Evolutionary conservation across 1,140 invertebrate genomes (phyloP).

Genomic region (Ceratina calcarata): DNA sequence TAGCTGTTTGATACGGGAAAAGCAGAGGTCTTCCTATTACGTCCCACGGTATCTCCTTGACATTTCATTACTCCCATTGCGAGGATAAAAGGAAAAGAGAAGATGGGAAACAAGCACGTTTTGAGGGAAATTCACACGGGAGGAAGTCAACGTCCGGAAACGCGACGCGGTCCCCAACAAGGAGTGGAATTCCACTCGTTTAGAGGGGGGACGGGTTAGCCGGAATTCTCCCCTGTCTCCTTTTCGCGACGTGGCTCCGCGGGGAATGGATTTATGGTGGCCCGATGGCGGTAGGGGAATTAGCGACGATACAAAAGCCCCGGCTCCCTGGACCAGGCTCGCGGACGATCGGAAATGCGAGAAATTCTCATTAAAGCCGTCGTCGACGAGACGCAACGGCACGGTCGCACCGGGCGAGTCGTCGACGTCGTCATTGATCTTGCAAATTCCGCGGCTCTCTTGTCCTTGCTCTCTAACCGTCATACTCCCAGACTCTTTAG

Average conservation of each 20-base stretch:
- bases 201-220: background rate
- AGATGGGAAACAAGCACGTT: too few species aligned
- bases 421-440: slow-evolving; percentile 63
- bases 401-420: background rate
- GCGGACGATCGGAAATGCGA: slow-evolving; percentile 60
- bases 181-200: slow-evolving; percentile 18
- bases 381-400: background rate
- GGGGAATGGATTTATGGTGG: slow-evolving; percentile 19
- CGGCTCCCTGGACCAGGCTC: background rate
- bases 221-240: slow-evolving; percentile 24
- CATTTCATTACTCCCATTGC: too few species aligned
- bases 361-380: slow-evolving; percentile 68
- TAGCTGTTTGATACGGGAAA: too few species aligned
- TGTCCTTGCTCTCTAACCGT: slow-evolving; percentile 45
- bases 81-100: background rate
- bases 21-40: too few species aligned
- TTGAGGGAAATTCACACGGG: background rate
- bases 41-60: too few species aligned
- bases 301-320: slow-evolving; percentile 43
- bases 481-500: background rate
- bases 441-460: slow-evolving; percentile 53
- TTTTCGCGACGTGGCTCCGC: background rate
- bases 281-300: slow-evolving; percentile 7
- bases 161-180: background rate
- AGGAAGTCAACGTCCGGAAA: slow-evolving; percentile 21